Base-by-base conservation (phyloP, 37 sponge, comb jelly and placozoan genomes). In the Crambe crambe region DNA sequence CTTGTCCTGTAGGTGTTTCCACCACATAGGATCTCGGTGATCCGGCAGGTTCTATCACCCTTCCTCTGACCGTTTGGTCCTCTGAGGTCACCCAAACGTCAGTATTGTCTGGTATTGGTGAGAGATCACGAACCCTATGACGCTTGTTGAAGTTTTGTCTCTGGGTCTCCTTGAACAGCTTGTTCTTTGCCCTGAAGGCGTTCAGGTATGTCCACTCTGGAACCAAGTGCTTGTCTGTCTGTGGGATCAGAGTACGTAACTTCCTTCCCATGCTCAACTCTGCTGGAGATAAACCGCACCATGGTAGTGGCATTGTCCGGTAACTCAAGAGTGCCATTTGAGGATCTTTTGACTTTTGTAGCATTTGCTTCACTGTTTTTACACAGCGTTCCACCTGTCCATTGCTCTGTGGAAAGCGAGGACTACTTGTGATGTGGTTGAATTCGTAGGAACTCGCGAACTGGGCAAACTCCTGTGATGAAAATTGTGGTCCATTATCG, bases 401-500 rank as follows among this genome's bases (percentile, higher is more conserved):
- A 78, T 89, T 89, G 39, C 84, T 78, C 39, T 82, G 78, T 22
- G 89, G 89, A 36, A 71, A 89, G 1, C 26, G 39, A 23, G 89
- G 89, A 42, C 83, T 89, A 27, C 84, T 83, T 0, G 83, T 88
- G 2, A 34, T 44, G 43, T 89, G 89, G n/a, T 63, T 25, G 29
- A 83, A 89, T 21, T 44, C 44, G 37, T 77, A 87, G 1, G 25
- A 22, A 20, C 37, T 25, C 21, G 84, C 78, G 64, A 86, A 86
- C 3, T 64, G 42, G 9, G 51, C 60, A 68, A 89, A 81, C 41
- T 77, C 83, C 21, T 58, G 4, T 22, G 89, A 82, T 23, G 66
- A 39, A 60, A 41, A 88, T 51, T 88, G 89, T 26, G 89, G 77
- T 3, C 88, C 88, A 72, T 88, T 88, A 65, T 82, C 83, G 38